Evolutionary conservation across 2,888 invertebrate genomes (phyloP).

Genomic region (Hypomecis atomaria): DNA sequence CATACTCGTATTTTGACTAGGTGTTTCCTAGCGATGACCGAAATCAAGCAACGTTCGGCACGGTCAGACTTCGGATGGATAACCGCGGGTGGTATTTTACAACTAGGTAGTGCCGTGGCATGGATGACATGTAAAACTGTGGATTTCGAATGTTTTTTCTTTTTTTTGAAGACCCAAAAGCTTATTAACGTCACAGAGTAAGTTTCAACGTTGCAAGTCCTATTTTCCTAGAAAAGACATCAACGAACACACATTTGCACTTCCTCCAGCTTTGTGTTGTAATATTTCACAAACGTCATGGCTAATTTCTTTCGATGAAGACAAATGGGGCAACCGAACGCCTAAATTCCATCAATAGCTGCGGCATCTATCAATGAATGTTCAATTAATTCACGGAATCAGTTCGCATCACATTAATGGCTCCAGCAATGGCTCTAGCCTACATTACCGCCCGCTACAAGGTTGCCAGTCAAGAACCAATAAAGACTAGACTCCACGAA

Average conservation of each 20-base stretch:
- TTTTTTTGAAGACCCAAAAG: too few species aligned
- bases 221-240: constrained; percentile 6
- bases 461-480: constrained; percentile 25
- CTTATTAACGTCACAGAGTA: not conserved
- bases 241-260: constrained; percentile 8
- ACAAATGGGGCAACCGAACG: constrained; percentile 17
- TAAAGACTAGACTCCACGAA: not conserved
- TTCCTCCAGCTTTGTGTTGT: not conserved
- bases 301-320: constrained; percentile 25
- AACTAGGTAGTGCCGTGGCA: too few species aligned
- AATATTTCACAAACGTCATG: constrained; percentile 5
- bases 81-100: too few species aligned
- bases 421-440: constrained; percentile 21
- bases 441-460: constrained; percentile 21
- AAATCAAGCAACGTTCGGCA: too few species aligned
- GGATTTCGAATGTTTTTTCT: too few species aligned
- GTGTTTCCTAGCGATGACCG: too few species aligned
- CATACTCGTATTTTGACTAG: too few species aligned
- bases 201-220: not conserved
- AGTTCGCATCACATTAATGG: constrained; percentile 31
- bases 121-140: too few species aligned
- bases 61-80: too few species aligned
- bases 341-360: constrained; percentile 27
- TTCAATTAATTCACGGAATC: constrained; percentile 43
- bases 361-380: constrained; percentile 32